A percentile compares a stretch with the other conserved stretches of the same genome.
Evolutionary conservation across 2,888 invertebrate genomes (phyloP).

Genomic region (Gastracanthus pulcherrimus): DNA sequence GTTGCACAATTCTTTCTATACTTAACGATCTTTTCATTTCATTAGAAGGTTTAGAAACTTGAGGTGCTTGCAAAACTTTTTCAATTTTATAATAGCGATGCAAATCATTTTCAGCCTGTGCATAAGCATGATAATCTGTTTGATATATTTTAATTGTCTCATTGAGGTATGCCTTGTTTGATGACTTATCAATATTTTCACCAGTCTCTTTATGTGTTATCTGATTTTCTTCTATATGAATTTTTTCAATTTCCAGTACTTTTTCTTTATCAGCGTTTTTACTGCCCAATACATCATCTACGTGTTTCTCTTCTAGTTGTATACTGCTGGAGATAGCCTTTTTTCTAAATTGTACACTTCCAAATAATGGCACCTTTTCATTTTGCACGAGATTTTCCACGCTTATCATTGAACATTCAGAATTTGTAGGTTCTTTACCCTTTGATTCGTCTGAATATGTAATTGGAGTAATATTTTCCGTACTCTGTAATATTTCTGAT

Average conservation of each 20-base stretch:
- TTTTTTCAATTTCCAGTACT: not conserved
- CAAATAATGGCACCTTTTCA: constrained; percentile 66
- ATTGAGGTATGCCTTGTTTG: constrained; percentile 32
- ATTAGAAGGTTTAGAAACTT: constrained; percentile 48
- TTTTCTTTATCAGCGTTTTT: not conserved
- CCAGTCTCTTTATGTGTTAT: not conserved
- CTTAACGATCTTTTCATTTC: constrained; percentile 58
- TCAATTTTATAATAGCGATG: constrained; percentile 68
- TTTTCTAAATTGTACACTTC: constrained; percentile 72
- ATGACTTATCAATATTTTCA: not conserved
- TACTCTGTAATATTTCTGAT: not conserved
- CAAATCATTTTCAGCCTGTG: constrained; percentile 69
- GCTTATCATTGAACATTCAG: not conserved
- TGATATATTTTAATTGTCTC: constrained; percentile 70
- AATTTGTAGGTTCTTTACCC: not conserved
- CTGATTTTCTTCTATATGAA: constrained; percentile 11
- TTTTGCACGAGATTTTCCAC: constrained; percentile 3
- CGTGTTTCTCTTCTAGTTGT: constrained; percentile 52
- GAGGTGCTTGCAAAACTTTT: constrained; percentile 63
- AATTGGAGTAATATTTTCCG: not conserved
- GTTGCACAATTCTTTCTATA: constrained; percentile 68
- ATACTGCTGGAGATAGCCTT: not conserved
- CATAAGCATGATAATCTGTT: constrained; percentile 68
- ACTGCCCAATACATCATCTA: constrained; percentile 43
- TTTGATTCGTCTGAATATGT: not conserved